Percentiles rank a stretch among this genome's conserved stretches.
Conservation (phyloP, 2,113 vertebrate species). For the Sisor rabdophorus region DNA sequence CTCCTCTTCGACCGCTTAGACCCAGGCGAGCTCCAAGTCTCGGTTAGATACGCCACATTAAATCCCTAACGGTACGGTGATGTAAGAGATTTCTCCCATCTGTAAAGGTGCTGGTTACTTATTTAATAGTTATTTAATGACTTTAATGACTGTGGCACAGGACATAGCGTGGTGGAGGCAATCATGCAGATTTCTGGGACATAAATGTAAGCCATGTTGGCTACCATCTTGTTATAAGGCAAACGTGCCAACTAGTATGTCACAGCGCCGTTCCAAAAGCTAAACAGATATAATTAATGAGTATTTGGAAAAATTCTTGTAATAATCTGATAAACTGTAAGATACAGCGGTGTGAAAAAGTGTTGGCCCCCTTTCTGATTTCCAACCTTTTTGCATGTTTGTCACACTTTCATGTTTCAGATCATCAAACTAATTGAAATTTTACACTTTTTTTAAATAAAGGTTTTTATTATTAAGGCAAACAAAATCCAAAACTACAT, state of each 20-base stretch:
- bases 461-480: no score
- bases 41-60: not conserved
- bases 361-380: no score
- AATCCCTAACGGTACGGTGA: not conserved
- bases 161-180: not conserved
- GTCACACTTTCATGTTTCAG: no score
- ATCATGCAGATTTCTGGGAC: not conserved
- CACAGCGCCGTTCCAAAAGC: no score
- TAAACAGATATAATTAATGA: no score
- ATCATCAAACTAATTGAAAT: no score
- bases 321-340: not conserved
- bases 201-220: not conserved
- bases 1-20: conserved; percentile 2
- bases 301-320: not conserved
- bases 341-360: no score
- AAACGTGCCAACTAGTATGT: no score
- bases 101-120: not conserved
- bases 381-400: no score
- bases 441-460: no score
- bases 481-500: no score
- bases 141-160: not conserved
- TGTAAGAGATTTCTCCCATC: not conserved
- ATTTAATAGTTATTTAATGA: not conserved
- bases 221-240: no score
- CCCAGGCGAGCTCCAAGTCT: not conserved